Conservation (phyloP, 2,888 invertebrate species). For the Ormyrus nitidulus region DNA sequence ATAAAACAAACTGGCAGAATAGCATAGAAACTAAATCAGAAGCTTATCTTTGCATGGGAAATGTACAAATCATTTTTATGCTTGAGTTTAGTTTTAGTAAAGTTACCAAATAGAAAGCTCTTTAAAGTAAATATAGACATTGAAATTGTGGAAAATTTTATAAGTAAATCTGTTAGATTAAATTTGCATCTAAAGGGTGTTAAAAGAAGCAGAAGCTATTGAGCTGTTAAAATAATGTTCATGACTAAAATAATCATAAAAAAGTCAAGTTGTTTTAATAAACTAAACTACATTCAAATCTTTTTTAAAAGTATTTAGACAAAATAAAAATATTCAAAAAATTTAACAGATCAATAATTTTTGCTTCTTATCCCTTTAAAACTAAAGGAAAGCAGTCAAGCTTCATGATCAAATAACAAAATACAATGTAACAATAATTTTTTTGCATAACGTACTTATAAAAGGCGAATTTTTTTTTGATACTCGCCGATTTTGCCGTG, state of each 20-base stretch:
- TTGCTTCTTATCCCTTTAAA: conserved; percentile 14
- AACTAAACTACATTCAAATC: background rate
- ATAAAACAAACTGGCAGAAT: conserved; percentile 26
- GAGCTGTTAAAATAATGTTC: conserved; percentile 10
- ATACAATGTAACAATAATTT: conserved; percentile 33
- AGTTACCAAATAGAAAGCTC: conserved; percentile 26
- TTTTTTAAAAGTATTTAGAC: background rate
- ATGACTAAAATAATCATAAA: background rate
- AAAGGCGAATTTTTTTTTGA: conserved; percentile 15
- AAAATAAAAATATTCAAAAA: background rate
- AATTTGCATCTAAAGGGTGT: conserved; percentile 23
- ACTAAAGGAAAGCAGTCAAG: conserved; percentile 15
- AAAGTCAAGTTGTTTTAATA: background rate
- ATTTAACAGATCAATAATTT: conserved; percentile 34
- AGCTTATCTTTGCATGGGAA: conserved; percentile 18
- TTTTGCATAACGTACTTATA: conserved; percentile 26
- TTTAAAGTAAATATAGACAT: conserved; percentile 13
- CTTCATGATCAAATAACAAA: conserved; percentile 41
- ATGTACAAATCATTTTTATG: conserved; percentile 31
- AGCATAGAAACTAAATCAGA: conserved; percentile 29
- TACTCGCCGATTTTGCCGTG: conserved; percentile 27
- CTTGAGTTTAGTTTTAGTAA: conserved; percentile 11
- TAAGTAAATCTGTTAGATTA: conserved; percentile 24
- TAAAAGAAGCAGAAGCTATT: conserved; percentile 11
- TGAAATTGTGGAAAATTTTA: background rate